phyloP scores from a whole-genome alignment of 2,113 vertebrate species.

The Grantiella picta region DNA sequence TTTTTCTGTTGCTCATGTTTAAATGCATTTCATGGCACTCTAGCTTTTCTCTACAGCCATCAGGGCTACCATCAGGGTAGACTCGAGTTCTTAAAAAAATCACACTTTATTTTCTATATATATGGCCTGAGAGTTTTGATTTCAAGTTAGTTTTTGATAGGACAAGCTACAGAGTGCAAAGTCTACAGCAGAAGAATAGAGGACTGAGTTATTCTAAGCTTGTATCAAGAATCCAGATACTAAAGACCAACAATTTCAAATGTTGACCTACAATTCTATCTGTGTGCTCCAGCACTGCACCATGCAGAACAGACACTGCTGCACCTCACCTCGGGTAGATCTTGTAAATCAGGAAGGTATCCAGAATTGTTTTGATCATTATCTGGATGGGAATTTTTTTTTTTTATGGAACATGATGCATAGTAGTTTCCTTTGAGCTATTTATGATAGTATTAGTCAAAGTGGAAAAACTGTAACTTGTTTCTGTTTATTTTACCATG shows the following conservation, averaged over 20 bases:
- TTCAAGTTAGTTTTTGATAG: background rate
- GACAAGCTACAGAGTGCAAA: background rate
- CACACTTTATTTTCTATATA: background rate
- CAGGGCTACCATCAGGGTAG: background rate
- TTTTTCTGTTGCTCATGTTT: background rate
- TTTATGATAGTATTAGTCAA: background rate
- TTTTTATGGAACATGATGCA: background rate
- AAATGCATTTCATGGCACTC: background rate
- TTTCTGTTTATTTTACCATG: constrained; percentile 43
- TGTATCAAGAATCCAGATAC: background rate
- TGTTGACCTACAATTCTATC: background rate
- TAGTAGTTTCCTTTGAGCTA: background rate
- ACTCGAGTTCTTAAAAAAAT: background rate
- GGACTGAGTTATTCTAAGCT: background rate
- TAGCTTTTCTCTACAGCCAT: background rate
- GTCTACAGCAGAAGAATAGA: background rate
- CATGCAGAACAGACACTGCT: background rate
- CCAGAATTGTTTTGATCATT: background rate
- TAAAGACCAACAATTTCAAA: background rate
- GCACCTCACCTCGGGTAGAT: background rate
- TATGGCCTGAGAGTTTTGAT: background rate
- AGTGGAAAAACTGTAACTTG: background rate
- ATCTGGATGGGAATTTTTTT: background rate
- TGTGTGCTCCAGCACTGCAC: background rate
- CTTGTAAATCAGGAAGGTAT: background rate